Percentiles rank a stretch among this genome's conserved stretches.
Evolutionary conservation across 2,113 vertebrate species (phyloP).

Genomic region (Myrmophylax atrothorax): DNA sequence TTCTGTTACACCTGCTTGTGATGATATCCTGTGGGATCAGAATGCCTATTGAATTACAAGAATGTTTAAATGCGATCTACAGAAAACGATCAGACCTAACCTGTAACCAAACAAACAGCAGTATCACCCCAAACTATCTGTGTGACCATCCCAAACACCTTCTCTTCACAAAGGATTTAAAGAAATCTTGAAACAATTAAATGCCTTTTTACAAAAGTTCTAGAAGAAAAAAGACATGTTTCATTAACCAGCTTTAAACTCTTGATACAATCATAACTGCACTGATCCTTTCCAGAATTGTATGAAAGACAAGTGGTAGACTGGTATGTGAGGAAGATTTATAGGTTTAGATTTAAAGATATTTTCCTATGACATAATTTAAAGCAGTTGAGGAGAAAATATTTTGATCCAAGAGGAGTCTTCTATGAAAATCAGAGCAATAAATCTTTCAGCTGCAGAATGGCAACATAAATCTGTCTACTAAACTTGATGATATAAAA

Average conservation of each 20-base stretch:
- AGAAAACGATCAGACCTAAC: background rate
- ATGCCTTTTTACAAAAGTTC: background rate
- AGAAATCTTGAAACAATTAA: background rate
- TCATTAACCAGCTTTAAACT: background rate
- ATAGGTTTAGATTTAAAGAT: background rate
- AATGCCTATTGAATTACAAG: background rate
- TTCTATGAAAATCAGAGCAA: slow-evolving; percentile 26
- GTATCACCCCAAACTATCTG: background rate
- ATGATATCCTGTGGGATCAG: background rate
- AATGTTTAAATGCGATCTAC: background rate
- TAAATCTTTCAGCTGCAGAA: slow-evolving; percentile 10
- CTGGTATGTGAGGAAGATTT: background rate
- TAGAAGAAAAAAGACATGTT: background rate
- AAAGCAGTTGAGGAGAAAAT: slow-evolving; percentile 13
- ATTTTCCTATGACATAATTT: background rate
- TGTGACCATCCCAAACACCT: background rate
- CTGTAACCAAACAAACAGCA: background rate
- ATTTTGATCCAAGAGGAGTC: background rate
- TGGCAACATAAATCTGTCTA: slow-evolving; percentile 18
- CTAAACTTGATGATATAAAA: slow-evolving; percentile 25
- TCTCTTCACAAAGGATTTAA: background rate
- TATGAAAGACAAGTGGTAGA: background rate
- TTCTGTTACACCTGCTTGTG: background rate
- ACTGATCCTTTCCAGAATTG: background rate
- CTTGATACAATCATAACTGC: background rate